Evolutionary conservation across 2,113 vertebrate species (phyloP), one percentile per base, ranked within the genome.

Genomic region (Tapirus terrestris): DNA sequence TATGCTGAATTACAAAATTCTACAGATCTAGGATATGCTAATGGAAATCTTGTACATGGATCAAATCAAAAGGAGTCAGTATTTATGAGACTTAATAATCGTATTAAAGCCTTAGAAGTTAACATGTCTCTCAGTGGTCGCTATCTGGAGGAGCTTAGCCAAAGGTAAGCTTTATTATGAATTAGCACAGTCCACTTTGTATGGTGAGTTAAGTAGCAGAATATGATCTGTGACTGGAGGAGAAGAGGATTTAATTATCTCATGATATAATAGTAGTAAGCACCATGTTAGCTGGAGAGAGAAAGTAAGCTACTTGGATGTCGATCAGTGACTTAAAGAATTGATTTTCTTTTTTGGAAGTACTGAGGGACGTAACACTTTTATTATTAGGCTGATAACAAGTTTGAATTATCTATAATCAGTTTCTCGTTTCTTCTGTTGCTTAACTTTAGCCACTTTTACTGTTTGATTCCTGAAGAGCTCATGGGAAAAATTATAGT

Each of bases 121-220:
- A 99, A 99, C 98, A 99, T 99, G 99, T 99, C 99, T 83, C 99
- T 99, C 89, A 99, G 99, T 97, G 99, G 99, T 98, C 99, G 99
- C 97, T 99, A 99, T 83, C 98, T 99, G 96, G 99, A 99, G 93
- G 99, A 99, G 93, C 99, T 99, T 93, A 99, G 99, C 96, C 99
- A 99, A 99, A 99, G 99, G 99, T 99, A 96, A 95, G 98, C 58
- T 80, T 82, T 93, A 33, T 82, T 70, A 17, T 36, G 23, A 89
- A 31, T 96, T 63, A 89, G 56, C 25, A 58, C n/a, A 65, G 1
- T 18, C 43, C 7, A 13, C 45, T 88, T 72, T 36, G 61, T 23
- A 45, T 0, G 1, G 3, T 36, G 75, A 89, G 14, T 48, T 86
- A 67, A 81, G 31, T 77, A 79, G 25, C 3, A 12, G 36, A 63